Percentiles rank a stretch among this genome's conserved stretches.
Conservation (phyloP, 2,113 vertebrate species). For the Mormyrus lacerda region DNA sequence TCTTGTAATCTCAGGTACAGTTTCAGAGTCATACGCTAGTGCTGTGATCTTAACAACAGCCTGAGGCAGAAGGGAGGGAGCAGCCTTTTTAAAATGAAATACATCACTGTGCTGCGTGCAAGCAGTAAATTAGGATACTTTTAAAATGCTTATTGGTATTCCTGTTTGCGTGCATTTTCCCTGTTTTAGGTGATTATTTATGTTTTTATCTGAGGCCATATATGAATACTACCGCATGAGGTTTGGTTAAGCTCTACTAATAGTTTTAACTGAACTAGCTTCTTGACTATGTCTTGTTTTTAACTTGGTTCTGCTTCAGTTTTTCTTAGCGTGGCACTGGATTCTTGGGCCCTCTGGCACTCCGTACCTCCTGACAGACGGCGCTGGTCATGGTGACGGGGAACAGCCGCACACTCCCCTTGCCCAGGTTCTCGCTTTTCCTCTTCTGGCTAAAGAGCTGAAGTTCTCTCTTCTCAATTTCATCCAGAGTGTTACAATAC, state of each 20-base stretch:
- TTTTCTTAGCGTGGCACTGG: background rate
- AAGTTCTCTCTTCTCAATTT: slow-evolving; percentile 88
- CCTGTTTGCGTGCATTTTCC: background rate
- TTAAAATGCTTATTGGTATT: background rate
- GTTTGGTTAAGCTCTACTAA: background rate
- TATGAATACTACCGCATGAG: background rate
- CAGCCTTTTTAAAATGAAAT: background rate
- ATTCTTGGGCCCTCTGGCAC: background rate
- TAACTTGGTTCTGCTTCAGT: background rate
- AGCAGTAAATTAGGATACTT: background rate
- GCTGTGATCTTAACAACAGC: background rate
- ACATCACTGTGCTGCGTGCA: background rate
- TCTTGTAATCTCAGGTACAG: background rate
- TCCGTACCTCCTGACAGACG: slow-evolving; percentile 76
- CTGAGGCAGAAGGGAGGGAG: background rate
- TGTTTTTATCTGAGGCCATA: background rate
- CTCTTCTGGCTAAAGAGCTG: slow-evolving; percentile 88
- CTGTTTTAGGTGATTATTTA: background rate
- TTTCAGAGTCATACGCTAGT: background rate
- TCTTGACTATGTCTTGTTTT: background rate
- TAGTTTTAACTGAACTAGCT: background rate
- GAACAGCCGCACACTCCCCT: slow-evolving; percentile 82
- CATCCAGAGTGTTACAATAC: slow-evolving; percentile 87
- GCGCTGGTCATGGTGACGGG: slow-evolving; percentile 77
- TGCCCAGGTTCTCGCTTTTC: slow-evolving; percentile 87